Evolutionary conservation across 2,888 invertebrate genomes (phyloP).

Genomic region (Myathropa florea): DNA sequence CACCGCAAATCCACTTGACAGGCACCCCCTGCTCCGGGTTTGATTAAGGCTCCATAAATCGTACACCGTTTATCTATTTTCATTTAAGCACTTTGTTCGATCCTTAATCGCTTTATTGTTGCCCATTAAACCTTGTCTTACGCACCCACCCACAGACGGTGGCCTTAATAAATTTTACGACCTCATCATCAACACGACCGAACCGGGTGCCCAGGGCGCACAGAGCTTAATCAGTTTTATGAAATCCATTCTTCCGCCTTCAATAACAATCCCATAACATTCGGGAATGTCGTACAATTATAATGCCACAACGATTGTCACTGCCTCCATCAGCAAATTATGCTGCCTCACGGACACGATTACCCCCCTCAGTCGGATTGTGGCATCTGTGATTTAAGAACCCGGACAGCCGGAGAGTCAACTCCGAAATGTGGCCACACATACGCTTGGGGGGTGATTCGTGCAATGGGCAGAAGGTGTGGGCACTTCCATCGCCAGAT

Average conservation of each 20-base stretch:
- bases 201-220: neutral
- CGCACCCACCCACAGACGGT: neutral
- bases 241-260: slow-evolving; percentile 20
- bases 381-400: neutral
- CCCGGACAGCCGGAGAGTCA: neutral
- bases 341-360: neutral
- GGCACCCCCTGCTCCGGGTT: neutral
- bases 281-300: slow-evolving; percentile 10
- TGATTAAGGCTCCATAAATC: neutral
- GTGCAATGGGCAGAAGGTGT: neutral
- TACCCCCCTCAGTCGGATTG: neutral
- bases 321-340: neutral
- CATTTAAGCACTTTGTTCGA: slow-evolving; percentile 12
- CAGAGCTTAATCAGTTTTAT: slow-evolving; percentile 16
- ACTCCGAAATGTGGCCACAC: neutral
- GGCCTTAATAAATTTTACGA: slow-evolving; percentile 29
- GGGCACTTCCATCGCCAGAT: neutral
- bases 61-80: slow-evolving; percentile 5
- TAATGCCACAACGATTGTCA: neutral
- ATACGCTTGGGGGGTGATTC: neutral
- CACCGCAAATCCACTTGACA: neutral
- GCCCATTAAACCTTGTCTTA: slow-evolving; percentile 9
- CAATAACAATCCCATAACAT: slow-evolving; percentile 27
- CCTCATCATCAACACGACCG: slow-evolving; percentile 7
- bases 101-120: slow-evolving; percentile 28